These are phyloP conservation scores for Ptyas mucosa DNA, from an alignment of 2,113 vertebrate species.

Conservation along the genomic window DNA sequence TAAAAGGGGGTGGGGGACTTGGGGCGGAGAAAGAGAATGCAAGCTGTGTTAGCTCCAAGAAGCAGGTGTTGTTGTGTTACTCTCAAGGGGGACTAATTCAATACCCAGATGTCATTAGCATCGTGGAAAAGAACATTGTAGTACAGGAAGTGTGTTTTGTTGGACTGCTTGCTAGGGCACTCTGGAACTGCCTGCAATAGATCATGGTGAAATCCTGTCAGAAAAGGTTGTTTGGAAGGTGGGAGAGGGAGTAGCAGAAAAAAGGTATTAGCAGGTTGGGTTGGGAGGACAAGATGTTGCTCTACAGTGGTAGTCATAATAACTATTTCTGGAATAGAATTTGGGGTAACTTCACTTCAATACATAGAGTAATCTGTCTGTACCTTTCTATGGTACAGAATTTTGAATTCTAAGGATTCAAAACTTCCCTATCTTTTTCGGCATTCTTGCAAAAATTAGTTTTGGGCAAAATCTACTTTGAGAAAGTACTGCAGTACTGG, in stretches of 20 bases:
- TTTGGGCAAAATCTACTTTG: not conserved
- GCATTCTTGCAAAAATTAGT: not conserved
- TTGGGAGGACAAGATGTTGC: not conserved
- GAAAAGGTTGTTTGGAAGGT: slow-evolving; percentile 69
- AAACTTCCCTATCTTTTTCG: not conserved
- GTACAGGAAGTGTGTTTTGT: slow-evolving; percentile 61
- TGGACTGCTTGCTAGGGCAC: slow-evolving; percentile 43
- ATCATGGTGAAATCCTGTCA: slow-evolving; percentile 56
- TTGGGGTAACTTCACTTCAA: not conserved
- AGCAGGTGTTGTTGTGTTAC: slow-evolving; percentile 62
- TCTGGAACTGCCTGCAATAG: slow-evolving; percentile 57
- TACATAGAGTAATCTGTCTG: not conserved
- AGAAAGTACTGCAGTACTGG: not conserved
- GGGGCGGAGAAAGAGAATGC: not conserved
- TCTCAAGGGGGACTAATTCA: slow-evolving; percentile 62
- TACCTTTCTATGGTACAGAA: not conserved
- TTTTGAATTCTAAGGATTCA: not conserved
- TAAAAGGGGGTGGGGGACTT: slow-evolving; percentile 14
- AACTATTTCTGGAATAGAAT: not conserved
- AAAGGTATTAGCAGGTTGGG: not conserved
- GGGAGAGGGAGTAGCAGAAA: slow-evolving; percentile 35
- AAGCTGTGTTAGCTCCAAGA: slow-evolving; percentile 47
- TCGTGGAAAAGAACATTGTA: slow-evolving; percentile 59
- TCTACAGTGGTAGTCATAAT: not conserved
- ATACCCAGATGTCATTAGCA: slow-evolving; percentile 64